Evolutionary conservation across 2,888 invertebrate species (phyloP).

Genomic region (Drosophila mulleri): DNA sequence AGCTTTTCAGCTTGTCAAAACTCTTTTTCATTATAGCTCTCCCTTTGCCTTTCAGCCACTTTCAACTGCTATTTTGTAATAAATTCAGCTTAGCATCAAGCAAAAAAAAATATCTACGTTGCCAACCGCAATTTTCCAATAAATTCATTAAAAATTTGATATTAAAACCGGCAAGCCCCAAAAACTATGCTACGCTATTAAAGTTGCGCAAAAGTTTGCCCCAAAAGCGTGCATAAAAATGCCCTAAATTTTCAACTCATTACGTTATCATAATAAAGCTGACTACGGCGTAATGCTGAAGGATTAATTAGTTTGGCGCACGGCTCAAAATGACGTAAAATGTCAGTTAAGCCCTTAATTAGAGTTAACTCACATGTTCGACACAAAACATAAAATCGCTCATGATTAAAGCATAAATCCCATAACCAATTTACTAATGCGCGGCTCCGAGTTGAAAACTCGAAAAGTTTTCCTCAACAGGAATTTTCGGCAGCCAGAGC

Average conservation of each 20-base stretch:
- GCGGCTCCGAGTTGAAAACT: neutral
- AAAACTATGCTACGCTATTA: conserved; percentile 42
- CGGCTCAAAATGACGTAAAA: conserved; percentile 19
- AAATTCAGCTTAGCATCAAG: neutral
- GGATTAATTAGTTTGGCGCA: conserved; percentile 27
- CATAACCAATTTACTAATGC: conserved; percentile 16
- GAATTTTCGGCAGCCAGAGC: conserved; percentile 13
- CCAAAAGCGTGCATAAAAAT: neutral
- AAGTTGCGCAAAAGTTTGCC: neutral
- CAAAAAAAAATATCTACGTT: neutral
- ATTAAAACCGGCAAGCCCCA: neutral
- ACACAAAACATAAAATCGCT: conserved; percentile 4
- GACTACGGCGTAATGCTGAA: neutral
- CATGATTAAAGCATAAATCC: conserved; percentile 10
- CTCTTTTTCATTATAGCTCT: neutral
- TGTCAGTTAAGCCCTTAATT: conserved; percentile 35
- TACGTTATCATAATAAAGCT: conserved; percentile 2
- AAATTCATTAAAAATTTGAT: conserved; percentile 6
- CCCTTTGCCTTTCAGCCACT: neutral
- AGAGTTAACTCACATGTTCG: conserved; percentile 22
- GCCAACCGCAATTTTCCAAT: neutral
- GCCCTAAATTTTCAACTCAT: conserved; percentile 1
- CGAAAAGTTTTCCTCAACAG: conserved; percentile 1
- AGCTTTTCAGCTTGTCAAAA: neutral
- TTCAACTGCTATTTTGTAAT: neutral